Evolutionary conservation across 2,113 vertebrate species (phyloP), one percentile per base, ranked within the genome.

Genomic region (Arvicanthis niloticus): DNA sequence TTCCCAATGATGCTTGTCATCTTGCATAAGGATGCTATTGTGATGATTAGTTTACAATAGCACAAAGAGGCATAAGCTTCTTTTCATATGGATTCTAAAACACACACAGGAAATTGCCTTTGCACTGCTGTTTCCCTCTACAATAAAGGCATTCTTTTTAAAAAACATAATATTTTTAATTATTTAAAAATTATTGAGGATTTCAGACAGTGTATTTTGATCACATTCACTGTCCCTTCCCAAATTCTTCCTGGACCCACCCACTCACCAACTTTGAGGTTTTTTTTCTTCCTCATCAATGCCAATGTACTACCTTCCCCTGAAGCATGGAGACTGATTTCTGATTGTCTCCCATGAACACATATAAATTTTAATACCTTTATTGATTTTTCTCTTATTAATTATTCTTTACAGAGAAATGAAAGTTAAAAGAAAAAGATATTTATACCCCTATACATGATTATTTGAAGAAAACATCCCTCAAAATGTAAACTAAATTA

Each of bases 401-500:
- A 80, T 87, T 48, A 87, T 26, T 81, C 51, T 70, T 29, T 3
- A 60, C 3, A 90, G 31, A 91, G 21, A 93, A 91, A 24, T 16
- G 40, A n/a, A 75, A 0, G 10, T 62, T 90, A 73, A 93, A 93
- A 78, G 42, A 3, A 96, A 90, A 85, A 72, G 42, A 29, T 26
- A 65, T 56, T 67, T 91, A 37, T 34, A 7, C 31, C 72, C 9
- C 11, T 48, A 48, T 21, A 58, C 45, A 34, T 45, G 21, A 10
- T 80, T 37, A 82, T 62, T 60, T 84, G 17, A 95, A 67, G 15
- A 70, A 91, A 90, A 95, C 56, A 93, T 26, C 37, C 17, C 37
- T 95, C 42, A 96, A 95, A 89, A 93, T 70, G 0, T 45, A 92
- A 95, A 85, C 68, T 76, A 81, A n/a, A 76, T 88, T 80, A 12